Percentiles rank a stretch among this genome's conserved stretches.
Conservation (phyloP, 2,113 vertebrate genomes). For the Rhadina sibilatrix region DNA sequence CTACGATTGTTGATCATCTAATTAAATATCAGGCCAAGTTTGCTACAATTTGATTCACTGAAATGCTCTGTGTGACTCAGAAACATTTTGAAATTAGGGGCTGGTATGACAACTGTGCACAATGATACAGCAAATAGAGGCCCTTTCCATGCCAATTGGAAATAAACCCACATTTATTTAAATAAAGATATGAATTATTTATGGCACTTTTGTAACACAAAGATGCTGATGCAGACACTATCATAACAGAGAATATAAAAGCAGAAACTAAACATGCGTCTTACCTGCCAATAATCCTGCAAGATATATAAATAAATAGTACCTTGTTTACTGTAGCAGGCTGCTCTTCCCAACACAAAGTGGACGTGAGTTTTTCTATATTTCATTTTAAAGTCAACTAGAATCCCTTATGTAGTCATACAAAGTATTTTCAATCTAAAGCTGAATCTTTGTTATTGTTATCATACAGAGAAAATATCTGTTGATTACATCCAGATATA, state of each 20-base stretch:
- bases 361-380: background rate
- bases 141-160: background rate
- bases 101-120: background rate
- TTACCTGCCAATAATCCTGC: background rate
- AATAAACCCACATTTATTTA: conserved; percentile 47
- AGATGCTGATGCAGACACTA: background rate
- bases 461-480: background rate
- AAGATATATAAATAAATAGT: background rate
- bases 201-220: background rate
- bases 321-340: background rate
- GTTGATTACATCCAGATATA: background rate
- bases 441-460: background rate
- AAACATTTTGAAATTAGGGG: background rate
- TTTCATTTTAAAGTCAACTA: background rate
- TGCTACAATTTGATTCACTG: conserved; percentile 1
- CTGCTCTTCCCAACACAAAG: background rate
- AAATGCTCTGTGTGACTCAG: background rate
- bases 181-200: conserved; percentile 44
- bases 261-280: background rate
- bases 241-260: background rate
- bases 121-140: conserved; percentile 28
- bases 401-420: background rate
- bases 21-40: conserved; percentile 21
- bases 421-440: background rate
- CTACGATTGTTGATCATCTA: background rate